Base-by-base conservation (phyloP, 2,888 invertebrate species). In the Galerucella calmariensis region DNA sequence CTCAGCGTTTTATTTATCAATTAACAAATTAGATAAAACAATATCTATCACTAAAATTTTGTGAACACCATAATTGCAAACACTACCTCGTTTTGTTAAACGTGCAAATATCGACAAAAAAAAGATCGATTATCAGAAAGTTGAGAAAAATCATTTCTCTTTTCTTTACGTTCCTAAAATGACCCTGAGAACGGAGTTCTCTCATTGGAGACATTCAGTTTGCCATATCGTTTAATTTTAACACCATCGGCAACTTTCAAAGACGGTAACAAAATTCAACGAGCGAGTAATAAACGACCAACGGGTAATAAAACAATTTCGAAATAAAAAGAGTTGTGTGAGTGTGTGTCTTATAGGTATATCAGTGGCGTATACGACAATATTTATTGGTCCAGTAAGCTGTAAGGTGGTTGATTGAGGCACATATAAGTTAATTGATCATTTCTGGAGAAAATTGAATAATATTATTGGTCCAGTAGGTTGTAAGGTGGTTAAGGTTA, bases 261-360 rank as follows among this genome's bases (percentile, higher is more conserved):
- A 69, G 69, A 48, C 66, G 9, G 69, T 69, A 73, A 69, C 69
- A 59, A 73, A 73, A 73, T 69, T 51, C 73, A 51, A 65, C 51
- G n/a, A 46, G 73, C 65, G 27, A 69, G 69, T 69, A 73, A 73
- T 73, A 63, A 73, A 73, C 73, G 65, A 41, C 58, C 58, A 68
- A 51, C 16, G 51, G 51, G 69, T 65, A 67, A 56, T 73, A 73
- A 73, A 73, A 73, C 58, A 59, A 44, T 63, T 69, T 65, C 59
- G 66, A 69, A 73, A 63, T 63, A 73, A 75, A 73, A 77, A 74
- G 70, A 70, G 69, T 63, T 27, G 11, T 70, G 72, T 77, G 73
- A 69, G 69, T 77, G 14, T 70, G 72, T 77, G 73, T 72, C 75
- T 77, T 75, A 73, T 73, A 71, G 76, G 74, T 74, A 76, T 16